These are phyloP conservation scores for Drosophila trapezifrons DNA, from an alignment of 1,140 invertebrate species.

Conservation along the genomic window DNA sequence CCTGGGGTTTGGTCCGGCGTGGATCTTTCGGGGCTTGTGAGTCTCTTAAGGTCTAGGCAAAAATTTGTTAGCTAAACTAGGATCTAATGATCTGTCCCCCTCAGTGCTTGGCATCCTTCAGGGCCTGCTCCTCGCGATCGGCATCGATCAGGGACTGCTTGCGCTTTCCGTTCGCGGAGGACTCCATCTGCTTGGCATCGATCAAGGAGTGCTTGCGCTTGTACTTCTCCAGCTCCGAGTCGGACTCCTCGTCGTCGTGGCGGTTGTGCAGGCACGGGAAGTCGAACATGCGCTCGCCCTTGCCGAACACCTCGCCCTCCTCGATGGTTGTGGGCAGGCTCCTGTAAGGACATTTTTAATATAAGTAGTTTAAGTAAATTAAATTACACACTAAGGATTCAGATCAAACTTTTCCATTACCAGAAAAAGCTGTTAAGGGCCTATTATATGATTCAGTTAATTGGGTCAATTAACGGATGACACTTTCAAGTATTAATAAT, in stretches of 20 bases:
- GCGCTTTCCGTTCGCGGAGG: slow-evolving; percentile 72
- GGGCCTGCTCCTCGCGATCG: slow-evolving; percentile 74
- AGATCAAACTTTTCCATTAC: not conserved
- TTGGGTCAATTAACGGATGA: not conserved
- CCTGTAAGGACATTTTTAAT: slow-evolving; percentile 46
- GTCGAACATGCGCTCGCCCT: slow-evolving; percentile 86
- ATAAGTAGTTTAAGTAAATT: not conserved
- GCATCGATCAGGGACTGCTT: slow-evolving; percentile 77
- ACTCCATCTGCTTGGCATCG: slow-evolving; percentile 74
- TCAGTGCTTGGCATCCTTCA: slow-evolving; percentile 78
- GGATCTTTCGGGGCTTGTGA: slow-evolving; percentile 5
- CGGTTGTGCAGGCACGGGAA: slow-evolving; percentile 84
- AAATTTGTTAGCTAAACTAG: slow-evolving; percentile 75
- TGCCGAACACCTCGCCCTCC: slow-evolving; percentile 88
- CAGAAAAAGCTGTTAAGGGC: not conserved
- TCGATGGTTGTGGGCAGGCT: slow-evolving; percentile 86
- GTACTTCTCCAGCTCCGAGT: slow-evolving; percentile 76
- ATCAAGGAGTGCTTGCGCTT: slow-evolving; percentile 82
- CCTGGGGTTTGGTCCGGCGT: slow-evolving; percentile 11
- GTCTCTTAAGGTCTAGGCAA: slow-evolving; percentile 39
- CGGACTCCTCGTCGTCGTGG: slow-evolving; percentile 64
- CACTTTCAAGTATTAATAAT: too few species aligned
- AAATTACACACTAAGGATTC: not conserved
- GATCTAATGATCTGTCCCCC: slow-evolving; percentile 33
- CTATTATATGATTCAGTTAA: not conserved